A percentile compares a stretch with the other conserved stretches of the same genome.
phyloP scores from a whole-genome alignment of 2,797 vertebrate species.

The Buceros bicornis region DNA sequence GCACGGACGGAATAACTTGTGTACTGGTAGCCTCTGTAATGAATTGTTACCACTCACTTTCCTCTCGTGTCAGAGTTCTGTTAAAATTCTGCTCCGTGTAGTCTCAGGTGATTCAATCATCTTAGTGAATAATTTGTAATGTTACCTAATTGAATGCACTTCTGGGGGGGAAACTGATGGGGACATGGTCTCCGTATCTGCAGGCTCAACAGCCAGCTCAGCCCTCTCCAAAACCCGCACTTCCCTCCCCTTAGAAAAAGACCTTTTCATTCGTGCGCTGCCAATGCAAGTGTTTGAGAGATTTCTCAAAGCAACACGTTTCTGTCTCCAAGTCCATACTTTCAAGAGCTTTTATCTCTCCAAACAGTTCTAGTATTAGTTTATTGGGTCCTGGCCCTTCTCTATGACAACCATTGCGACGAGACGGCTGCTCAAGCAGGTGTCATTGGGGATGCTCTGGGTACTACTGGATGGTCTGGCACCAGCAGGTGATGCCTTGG shows the following conservation, averaged over 20 bases:
- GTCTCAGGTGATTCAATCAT: background rate
- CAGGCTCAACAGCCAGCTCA: background rate
- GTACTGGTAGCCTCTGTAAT: background rate
- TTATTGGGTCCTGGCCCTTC: too few relatives aligned
- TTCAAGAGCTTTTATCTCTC: background rate
- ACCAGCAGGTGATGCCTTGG: background rate
- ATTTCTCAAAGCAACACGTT: fast-evolving
- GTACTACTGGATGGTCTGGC: fast-evolving
- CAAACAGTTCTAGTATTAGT: fast-evolving
- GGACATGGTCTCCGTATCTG: fast-evolving
- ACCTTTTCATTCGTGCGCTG: fast-evolving
- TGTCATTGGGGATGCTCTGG: background rate
- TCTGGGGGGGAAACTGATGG: background rate
- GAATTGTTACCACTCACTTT: background rate
- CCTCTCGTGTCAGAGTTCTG: background rate
- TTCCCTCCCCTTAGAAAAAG: too few relatives aligned
- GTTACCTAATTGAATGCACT: background rate
- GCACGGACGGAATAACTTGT: background rate
- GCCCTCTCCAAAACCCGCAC: too few relatives aligned
- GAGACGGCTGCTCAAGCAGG: background rate
- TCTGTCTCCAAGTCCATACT: background rate
- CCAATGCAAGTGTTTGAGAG: background rate
- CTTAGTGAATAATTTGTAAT: background rate
- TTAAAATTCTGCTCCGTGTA: background rate
- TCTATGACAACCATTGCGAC: fast-evolving